Base-by-base conservation (phyloP, 2,113 vertebrate genomes). In the Gambusia holbrooki region DNA sequence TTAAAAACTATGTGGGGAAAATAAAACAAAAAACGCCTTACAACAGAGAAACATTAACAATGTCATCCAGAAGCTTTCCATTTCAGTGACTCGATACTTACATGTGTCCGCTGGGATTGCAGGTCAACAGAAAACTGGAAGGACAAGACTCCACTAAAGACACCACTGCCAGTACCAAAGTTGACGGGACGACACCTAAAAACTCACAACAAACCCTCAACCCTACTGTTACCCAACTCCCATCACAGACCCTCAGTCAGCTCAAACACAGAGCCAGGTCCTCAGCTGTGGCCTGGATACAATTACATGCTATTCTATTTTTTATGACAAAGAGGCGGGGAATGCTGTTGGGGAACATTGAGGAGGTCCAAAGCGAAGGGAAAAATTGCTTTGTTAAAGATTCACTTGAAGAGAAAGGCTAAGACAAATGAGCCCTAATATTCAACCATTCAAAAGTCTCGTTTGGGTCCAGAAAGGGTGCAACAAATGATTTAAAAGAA, bases 291-390 rank as follows among this genome's bases (percentile, higher is more conserved):
- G 81, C 81, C 77, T 79, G 71, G 66, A 66, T 77, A 82, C 81
- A 87, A 82, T 87, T 87, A 90, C 78, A 79, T 0, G 15, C 81
- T 78, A 77, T 84, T 82, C 73, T 80, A 87, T 86, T 66, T 87
- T 89, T 88, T 89, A 88, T 83, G 79, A 85, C 88, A 79, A 79
- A 3, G 40, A 51, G 33, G 61, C 62, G 12, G 10, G 35, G 35
- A 37, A 37, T 2, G 62, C 72, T 64, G n/a, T 33, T 64, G 63
- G 66, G 58, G 45, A 37, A n/a, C 48, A 22, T 48, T 68, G 33
- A 51, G 54, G 35, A 69, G 35, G 25, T 71, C 83, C 68, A 81
- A 87, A 86, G 84, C 73, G 75, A 88, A 87, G 86, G 69, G 85
- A 71, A 75, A 78, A 77, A 86, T 76, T 74, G 74, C 75, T 73